Evolutionary conservation across 2,888 invertebrate genomes (phyloP), one percentile per base, ranked within the genome.

Genomic region (Euproctis similis): DNA sequence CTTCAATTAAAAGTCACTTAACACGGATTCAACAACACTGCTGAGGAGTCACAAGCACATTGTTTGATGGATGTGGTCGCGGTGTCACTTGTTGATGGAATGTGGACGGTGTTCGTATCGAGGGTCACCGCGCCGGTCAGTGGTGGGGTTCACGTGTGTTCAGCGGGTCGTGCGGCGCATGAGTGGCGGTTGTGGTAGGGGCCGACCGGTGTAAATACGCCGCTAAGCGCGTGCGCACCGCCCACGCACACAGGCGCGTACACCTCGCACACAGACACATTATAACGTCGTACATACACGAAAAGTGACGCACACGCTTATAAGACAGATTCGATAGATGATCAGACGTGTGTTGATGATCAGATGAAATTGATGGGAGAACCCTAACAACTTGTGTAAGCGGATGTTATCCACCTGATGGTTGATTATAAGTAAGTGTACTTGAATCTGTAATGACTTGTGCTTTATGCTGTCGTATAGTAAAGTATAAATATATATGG

Each of bases 101-200:
- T 60, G 58, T 59, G 46, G 53, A 51, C 55, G 51, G 54, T 59
- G 56, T 56, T 27, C 46, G 47, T 53, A 47, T 62, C 58, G 62
- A 59, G 69, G 69, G 66, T 70, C 62, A 57, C 56, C 53, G 58
- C 56, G 59, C 49, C 53, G 59, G 59, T 55, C 48, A 46, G 59
- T 71, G 63, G 75, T 70, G 74, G 71, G 71, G 70, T 64, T 67
- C 62, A 77, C 81, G 84, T 84, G 84, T 81, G 78, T 50, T 71
- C 76, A 36, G 72, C 60, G 60, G 66, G 69, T 74, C 77, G 70
- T 51, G 68, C 78, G 64, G 81, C 74, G 82, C 82, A 80, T 82
- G 78, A 84, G 84, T 84, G 84, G 61, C 72, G 54, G 65, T 60
- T 65, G 76, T 82, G 81, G 84, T 72, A 82, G 82, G 77, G 81